Percentiles rank a stretch among this genome's conserved stretches.
phyloP scores from a whole-genome alignment of 2,113 vertebrate species.

The Oostethus manadensis region DNA sequence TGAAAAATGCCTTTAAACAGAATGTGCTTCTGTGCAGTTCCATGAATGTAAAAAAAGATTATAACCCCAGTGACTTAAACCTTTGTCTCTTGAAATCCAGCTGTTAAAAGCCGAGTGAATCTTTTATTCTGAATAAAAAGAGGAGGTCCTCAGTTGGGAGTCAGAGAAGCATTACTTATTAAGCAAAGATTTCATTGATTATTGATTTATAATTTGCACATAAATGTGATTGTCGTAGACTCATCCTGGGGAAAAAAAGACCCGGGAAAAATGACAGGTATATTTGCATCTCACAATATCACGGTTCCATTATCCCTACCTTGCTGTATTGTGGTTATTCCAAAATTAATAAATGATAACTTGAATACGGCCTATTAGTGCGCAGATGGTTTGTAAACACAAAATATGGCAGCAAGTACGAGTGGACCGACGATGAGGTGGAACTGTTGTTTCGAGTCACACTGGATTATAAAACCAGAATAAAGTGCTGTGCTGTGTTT shows the following conservation, averaged over 20 bases:
- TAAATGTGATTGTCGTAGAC: slow-evolving; percentile 12
- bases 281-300: too few relatives aligned
- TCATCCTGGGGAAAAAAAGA: neutral
- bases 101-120: slow-evolving; percentile 41
- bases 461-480: too few relatives aligned
- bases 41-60: slow-evolving; percentile 48
- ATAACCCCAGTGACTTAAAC: slow-evolving; percentile 31
- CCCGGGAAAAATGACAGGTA: neutral
- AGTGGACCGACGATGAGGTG: too few relatives aligned
- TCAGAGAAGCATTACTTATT: slow-evolving; percentile 61
- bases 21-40: slow-evolving; percentile 12
- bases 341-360: too few relatives aligned
- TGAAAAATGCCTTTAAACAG: slow-evolving; percentile 17
- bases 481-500: too few relatives aligned
- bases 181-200: slow-evolving; percentile 60
- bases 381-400: too few relatives aligned
- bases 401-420: too few relatives aligned
- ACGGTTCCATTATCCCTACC: too few relatives aligned
- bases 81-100: slow-evolving; percentile 32
- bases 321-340: too few relatives aligned
- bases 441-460: too few relatives aligned
- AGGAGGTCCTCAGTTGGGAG: slow-evolving; percentile 18
- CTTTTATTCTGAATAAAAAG: slow-evolving; percentile 48
- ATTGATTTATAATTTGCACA: slow-evolving; percentile 56
- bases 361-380: too few relatives aligned